Percentiles rank a stretch among this genome's conserved stretches.
These are phyloP conservation scores for Oenanthe oenanthe DNA, from an alignment of 2,113 vertebrate species.

Conservation along the genomic window DNA sequence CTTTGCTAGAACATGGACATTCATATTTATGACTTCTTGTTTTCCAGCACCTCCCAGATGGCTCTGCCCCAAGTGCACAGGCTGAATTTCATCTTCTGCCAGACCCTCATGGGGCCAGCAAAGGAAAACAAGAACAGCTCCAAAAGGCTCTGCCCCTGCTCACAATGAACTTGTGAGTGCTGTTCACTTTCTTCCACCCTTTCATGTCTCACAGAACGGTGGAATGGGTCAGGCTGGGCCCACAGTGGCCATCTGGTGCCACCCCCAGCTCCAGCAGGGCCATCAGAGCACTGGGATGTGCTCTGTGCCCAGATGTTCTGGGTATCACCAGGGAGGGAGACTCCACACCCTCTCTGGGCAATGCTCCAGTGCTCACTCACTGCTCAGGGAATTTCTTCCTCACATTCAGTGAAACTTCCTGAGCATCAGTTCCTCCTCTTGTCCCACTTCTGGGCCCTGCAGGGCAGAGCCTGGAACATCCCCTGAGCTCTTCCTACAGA, in stretches of 20 bases:
- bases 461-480: not conserved
- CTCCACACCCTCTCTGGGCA: not conserved
- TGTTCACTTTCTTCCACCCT: not conserved
- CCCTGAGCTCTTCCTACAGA: not conserved
- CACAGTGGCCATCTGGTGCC: not conserved
- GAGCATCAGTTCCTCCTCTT: not conserved
- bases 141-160: slow-evolving; percentile 83
- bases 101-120: slow-evolving; percentile 73
- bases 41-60: slow-evolving; percentile 81
- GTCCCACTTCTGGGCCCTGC: too few relatives aligned
- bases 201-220: not conserved
- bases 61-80: slow-evolving; percentile 82
- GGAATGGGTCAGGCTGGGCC: not conserved
- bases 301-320: not conserved
- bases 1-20: slow-evolving; percentile 23
- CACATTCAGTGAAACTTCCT: not conserved
- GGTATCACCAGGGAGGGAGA: not conserved
- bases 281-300: not conserved
- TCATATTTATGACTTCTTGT: slow-evolving; percentile 64
- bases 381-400: not conserved
- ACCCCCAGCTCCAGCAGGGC: not conserved
- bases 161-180: slow-evolving; percentile 89
- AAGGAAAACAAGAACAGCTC: slow-evolving; percentile 84
- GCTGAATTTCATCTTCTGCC: slow-evolving; percentile 84
- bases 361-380: too few relatives aligned